Conservation (phyloP, 2,113 vertebrate genomes). For the Cheilinus undulatus region DNA sequence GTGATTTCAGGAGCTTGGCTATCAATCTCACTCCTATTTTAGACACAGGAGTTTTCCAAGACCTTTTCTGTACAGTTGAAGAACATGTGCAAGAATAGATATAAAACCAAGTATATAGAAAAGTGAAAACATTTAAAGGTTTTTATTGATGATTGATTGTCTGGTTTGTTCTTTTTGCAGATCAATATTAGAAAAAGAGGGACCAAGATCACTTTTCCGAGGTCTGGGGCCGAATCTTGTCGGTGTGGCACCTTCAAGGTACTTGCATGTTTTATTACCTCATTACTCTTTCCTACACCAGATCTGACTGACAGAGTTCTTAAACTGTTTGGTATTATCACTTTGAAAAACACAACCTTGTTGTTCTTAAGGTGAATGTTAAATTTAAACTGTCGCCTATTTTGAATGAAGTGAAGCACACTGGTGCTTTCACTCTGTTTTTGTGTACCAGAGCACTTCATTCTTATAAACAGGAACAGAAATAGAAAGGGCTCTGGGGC, state of each 20-base stretch:
- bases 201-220: conserved; percentile 95
- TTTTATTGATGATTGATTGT: not conserved
- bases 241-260: conserved; percentile 97
- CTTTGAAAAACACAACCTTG: not conserved
- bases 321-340: not conserved
- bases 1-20: conserved; percentile 7
- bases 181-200: conserved; percentile 98
- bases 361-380: not conserved
- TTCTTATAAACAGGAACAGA: not conserved
- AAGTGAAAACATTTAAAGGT: not conserved
- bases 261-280: conserved; percentile 38
- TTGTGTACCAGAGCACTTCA: not conserved
- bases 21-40: conserved; percentile 3
- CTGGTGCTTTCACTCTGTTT: not conserved
- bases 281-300: not conserved
- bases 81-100: not conserved
- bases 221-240: conserved; percentile 97
- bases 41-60: not conserved
- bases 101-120: not conserved
- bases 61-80: not conserved
- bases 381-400: too few relatives aligned
- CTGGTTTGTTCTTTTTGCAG: conserved; percentile 72
- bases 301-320: not conserved
- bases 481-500: not conserved
- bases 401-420: not conserved